Conservation (phyloP, 2,113 vertebrate genomes). For the Capreolus pygargus region DNA sequence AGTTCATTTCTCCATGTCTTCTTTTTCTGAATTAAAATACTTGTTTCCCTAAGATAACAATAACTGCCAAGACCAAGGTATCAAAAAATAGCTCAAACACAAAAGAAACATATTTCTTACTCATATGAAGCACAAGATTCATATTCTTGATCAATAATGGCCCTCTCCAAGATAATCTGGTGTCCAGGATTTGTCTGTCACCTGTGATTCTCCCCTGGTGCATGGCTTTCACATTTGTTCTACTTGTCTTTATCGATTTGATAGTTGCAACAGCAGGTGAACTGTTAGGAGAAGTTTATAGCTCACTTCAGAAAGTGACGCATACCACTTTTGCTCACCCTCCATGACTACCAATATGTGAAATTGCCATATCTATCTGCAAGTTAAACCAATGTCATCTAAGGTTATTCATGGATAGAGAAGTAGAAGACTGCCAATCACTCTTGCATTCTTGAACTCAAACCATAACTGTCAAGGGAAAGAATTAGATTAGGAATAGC, state of each 20-base stretch:
- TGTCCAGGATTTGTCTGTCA: neutral
- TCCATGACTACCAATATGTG: neutral
- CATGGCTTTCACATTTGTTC: neutral
- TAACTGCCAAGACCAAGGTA: neutral
- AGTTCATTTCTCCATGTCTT: neutral
- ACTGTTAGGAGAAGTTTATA: neutral
- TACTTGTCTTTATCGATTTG: neutral
- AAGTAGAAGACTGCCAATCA: neutral
- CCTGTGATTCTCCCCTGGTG: too few species aligned
- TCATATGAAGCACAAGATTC: neutral
- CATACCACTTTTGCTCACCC: neutral
- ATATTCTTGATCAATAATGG: neutral
- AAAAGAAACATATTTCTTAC: neutral
- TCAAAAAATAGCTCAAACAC: neutral
- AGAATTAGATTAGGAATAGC: neutral
- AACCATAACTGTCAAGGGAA: neutral
- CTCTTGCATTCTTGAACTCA: neutral
- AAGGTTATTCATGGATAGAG: neutral
- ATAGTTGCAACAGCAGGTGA: neutral
- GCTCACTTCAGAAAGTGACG: neutral
- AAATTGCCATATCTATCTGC: neutral
- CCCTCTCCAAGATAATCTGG: neutral
- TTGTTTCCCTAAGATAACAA: neutral
- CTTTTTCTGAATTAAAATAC: constrained; percentile 5
- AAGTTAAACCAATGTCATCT: neutral